phyloP scores from a whole-genome alignment of 1,140 invertebrate species.

The Papilio aristodemus region DNA sequence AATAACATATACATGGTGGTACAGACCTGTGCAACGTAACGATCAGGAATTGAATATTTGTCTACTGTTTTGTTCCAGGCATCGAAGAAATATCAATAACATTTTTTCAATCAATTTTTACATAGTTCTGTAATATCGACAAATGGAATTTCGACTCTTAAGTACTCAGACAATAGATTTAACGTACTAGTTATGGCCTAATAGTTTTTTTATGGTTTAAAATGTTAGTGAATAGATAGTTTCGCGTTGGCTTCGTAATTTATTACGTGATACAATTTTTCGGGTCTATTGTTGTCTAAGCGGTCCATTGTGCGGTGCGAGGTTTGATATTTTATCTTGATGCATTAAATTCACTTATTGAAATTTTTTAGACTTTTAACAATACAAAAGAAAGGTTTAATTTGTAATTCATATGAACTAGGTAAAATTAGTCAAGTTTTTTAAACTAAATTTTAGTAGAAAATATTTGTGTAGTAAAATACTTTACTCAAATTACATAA shows the following conservation, averaged over 20 bases:
- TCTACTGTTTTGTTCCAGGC: not conserved
- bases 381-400: not conserved
- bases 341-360: slow-evolving; percentile 17
- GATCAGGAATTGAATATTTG: not conserved
- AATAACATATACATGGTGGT: not conserved
- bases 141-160: not conserved
- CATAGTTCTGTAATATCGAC: not conserved
- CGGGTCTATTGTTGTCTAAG: slow-evolving; percentile 40
- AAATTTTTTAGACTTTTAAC: not conserved
- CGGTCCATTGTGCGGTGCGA: slow-evolving; percentile 41
- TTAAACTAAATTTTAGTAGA: too few relatives aligned
- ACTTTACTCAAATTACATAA: too few relatives aligned
- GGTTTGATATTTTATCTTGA: slow-evolving; percentile 35
- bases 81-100: not conserved
- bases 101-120: not conserved
- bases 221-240: slow-evolving; percentile 25
- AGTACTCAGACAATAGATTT: slow-evolving; percentile 4
- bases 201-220: slow-evolving; percentile 28
- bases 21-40: not conserved
- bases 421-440: not conserved
- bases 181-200: slow-evolving; percentile 6
- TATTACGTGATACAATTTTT: slow-evolving; percentile 58
- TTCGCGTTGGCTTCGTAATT: slow-evolving; percentile 42
- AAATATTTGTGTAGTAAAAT: too few relatives aligned
- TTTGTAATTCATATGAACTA: not conserved